These are phyloP conservation scores for Gymnothorax reevesii DNA, from an alignment of 2,797 vertebrate species.

Conservation along the genomic window DNA sequence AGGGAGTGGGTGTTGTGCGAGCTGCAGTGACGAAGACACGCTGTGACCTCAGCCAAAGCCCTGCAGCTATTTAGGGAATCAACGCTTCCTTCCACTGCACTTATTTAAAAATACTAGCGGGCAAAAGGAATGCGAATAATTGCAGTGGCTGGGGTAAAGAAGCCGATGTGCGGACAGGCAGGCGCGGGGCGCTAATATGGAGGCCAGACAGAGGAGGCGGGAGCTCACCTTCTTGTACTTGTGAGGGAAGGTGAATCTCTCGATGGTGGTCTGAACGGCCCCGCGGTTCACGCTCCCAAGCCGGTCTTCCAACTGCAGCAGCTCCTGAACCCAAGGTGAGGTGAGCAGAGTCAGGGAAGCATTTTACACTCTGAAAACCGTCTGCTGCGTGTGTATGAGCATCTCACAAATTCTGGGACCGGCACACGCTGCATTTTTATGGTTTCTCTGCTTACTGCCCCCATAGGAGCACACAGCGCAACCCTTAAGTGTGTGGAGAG, in stretches of 20 bases:
- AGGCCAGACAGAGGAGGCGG: neutral
- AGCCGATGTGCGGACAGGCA: neutral
- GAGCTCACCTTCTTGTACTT: constrained; percentile 96
- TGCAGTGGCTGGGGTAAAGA: neutral
- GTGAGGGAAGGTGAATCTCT: constrained; percentile 97
- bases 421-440: neutral
- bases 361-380: neutral
- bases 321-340: constrained; percentile 74
- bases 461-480: neutral
- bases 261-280: constrained; percentile 93
- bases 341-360: neutral
- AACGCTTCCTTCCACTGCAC: neutral
- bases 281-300: constrained; percentile 92
- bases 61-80: neutral
- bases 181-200: neutral
- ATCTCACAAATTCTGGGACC: neutral
- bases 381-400: neutral
- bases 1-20: constrained; percentile 16
- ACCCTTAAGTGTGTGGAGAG: too few relatives aligned
- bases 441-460: neutral
- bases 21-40: neutral
- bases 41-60: constrained; percentile 11
- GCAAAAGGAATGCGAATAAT: neutral
- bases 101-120: constrained; percentile 13
- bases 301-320: constrained; percentile 95